phyloP scores from a whole-genome alignment of 2,797 vertebrate genomes.

The Ctenochaetus hawaiiensis region DNA sequence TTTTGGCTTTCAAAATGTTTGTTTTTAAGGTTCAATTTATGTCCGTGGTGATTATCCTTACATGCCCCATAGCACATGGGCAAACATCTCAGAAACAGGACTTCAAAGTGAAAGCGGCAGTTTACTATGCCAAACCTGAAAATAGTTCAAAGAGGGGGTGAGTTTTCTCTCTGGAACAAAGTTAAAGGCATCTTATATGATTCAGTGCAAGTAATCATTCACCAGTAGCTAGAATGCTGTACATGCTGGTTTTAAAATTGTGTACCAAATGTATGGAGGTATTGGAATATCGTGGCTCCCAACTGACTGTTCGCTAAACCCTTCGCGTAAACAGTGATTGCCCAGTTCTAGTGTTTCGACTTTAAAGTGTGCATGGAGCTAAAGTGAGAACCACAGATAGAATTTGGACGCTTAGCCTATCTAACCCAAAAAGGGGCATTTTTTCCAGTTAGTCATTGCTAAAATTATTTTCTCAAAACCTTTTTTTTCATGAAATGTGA shows the following conservation, averaged over 20 bases:
- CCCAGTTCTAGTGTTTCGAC: neutral
- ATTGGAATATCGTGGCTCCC: constrained; percentile 36
- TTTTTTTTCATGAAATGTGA: too few species aligned
- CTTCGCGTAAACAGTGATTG: neutral
- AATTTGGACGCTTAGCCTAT: neutral
- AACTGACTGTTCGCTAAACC: constrained; percentile 3
- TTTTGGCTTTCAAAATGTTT: constrained; percentile 66
- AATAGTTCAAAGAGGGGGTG: constrained; percentile 97
- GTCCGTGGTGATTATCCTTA: constrained; percentile 95
- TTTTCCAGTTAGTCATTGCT: too few species aligned
- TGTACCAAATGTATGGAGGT: constrained; percentile 72
- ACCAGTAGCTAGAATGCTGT: constrained; percentile 55
- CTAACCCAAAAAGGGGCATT: too few species aligned
- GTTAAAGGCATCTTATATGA: constrained; percentile 64
- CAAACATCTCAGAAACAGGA: constrained; percentile 98
- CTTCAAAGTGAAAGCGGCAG: constrained; percentile 98
- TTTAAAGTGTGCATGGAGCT: neutral
- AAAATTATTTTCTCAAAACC: too few species aligned
- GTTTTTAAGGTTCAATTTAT: constrained; percentile 89
- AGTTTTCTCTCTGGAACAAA: constrained; percentile 83
- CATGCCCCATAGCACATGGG: constrained; percentile 93
- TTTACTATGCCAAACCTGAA: constrained; percentile 98
- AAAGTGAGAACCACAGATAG: neutral
- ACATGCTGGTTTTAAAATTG: constrained; percentile 73
- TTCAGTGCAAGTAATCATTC: constrained; percentile 64